Conservation (phyloP, 2,888 invertebrate genomes). For the Phyto melanocephala region DNA sequence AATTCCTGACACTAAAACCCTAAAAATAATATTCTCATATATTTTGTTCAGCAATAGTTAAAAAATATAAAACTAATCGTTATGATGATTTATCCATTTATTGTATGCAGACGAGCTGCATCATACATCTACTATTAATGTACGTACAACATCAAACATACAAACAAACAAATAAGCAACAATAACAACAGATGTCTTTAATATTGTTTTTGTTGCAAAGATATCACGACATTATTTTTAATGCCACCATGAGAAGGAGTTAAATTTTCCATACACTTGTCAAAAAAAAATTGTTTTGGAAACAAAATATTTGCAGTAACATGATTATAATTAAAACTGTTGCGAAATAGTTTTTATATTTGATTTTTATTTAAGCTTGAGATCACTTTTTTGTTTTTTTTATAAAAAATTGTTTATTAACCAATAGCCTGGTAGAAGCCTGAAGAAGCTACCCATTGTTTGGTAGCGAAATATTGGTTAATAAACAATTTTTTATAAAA, state of each 20-base stretch:
- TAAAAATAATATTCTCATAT: too few species aligned
- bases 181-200: slow-evolving; percentile 8
- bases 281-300: slow-evolving; percentile 28
- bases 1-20: too few species aligned
- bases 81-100: slow-evolving; percentile 74
- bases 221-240: slow-evolving; percentile 64
- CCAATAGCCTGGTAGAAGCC: too few species aligned
- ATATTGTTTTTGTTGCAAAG: slow-evolving; percentile 28
- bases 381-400: too few species aligned
- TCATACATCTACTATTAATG: slow-evolving; percentile 18
- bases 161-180: background rate
- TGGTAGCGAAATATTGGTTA: too few species aligned
- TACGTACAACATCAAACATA: slow-evolving; percentile 6
- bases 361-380: too few species aligned
- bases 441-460: too few species aligned
- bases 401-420: too few species aligned
- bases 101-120: slow-evolving; percentile 68
- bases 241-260: slow-evolving; percentile 58
- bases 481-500: too few species aligned
- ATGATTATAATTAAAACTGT: background rate
- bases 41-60: slow-evolving; percentile 16
- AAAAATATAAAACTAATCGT: slow-evolving; percentile 59
- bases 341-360: too few species aligned
- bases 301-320: background rate
- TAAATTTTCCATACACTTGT: slow-evolving; percentile 41